Evolutionary conservation across 37 sponge, comb jelly and placozoan genomes (phyloP), one percentile per base, ranked within the genome.

Genomic region (Eunapius fragilis): DNA sequence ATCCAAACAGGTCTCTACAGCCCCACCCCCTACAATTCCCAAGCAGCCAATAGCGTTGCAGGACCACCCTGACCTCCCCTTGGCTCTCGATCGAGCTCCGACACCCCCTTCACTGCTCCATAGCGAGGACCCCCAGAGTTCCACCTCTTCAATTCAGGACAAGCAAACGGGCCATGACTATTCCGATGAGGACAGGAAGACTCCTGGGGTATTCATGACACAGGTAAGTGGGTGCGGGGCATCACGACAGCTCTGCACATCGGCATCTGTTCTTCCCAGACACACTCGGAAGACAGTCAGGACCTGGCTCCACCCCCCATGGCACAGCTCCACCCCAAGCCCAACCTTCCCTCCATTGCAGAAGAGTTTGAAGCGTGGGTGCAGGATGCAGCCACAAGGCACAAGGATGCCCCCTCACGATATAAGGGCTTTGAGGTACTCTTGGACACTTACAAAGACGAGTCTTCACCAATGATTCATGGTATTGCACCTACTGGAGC

Each of bases 381-480:
- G 69, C 70, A 49, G 25, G 75, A 83, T 35, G 27, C 45, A 33
- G 79, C n/a, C 28, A 24, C 74, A 24, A 72, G 25, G 75, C 78
- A 77, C 37, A 85, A 49, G 27, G 37, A 87, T 25, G 58, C 82
- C 1, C 92, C 84, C 17, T 31, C 68, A 7, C 32, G 69, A 12
- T 94, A 87, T 77, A 86, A 75, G 33, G 95, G 95, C 36, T 94
- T 85, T 67, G 95, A 94, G 87, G 78, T 81, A 7, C 80, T 94
- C 28, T 26, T 94, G 68, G 89, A 86, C 30, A 70, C 68, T 0
- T 19, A 76, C 25, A 71, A 80, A 14, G 89, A 82, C 36, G 77
- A 71, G 27, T 23, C 67, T 10, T 27, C 68, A 24, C 23, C 28
- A 2, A 49, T 71, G 26, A 67, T 72, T 45, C n/a, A 82, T 32